Evolutionary conservation across 1,140 invertebrate genomes (phyloP), one percentile per base, ranked within the genome.

Genomic region (Ylistrum balloti): DNA sequence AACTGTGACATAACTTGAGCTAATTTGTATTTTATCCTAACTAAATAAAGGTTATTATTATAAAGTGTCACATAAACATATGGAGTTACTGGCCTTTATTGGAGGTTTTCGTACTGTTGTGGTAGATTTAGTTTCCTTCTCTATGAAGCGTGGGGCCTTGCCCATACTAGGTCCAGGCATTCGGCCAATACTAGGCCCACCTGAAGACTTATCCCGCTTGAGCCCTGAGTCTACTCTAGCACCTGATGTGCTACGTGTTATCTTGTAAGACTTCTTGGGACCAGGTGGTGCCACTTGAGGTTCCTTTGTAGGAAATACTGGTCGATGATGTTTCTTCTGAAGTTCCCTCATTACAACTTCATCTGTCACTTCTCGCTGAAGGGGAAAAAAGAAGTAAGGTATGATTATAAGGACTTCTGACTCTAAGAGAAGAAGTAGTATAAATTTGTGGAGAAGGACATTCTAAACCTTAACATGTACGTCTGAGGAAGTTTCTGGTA

Each of bases 291-390:
- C 86, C 48, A 34, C 32, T 87, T 86, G 28, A 45, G 91, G 89
- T 41, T 88, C 33, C 20, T 34, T 28, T 90, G 15, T n/a, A 22
- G 33, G 15, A 33, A 15, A 17, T 15, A 32, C 20, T 34, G n/a
- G 20, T 88, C 56, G 85, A 32, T 88, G 88, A 20, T 88, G 85
- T 20, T 88, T 87, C n/a, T 92, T 92, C 33, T 92, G 74, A 7
- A 91, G 38, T 86, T 92, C 92, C 17, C 90, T 89, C 38, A 92
- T 56, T n/a, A 93, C 91, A 88, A 93, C 86, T 87, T 93, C 91
- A 92, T 93, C 92, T 34, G 93, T 93, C 22, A 94, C 91, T 90
- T 95, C 94, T 56, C 92, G 90, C 94, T 95, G 85, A 33, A 41
- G 28, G 45, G 33, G 87, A 86, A 85, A 90, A n/a, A n/a, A n/a